These are phyloP conservation scores for Camelus dromedarius DNA, from an alignment of 2,113 vertebrate species.

Conservation along the genomic window DNA sequence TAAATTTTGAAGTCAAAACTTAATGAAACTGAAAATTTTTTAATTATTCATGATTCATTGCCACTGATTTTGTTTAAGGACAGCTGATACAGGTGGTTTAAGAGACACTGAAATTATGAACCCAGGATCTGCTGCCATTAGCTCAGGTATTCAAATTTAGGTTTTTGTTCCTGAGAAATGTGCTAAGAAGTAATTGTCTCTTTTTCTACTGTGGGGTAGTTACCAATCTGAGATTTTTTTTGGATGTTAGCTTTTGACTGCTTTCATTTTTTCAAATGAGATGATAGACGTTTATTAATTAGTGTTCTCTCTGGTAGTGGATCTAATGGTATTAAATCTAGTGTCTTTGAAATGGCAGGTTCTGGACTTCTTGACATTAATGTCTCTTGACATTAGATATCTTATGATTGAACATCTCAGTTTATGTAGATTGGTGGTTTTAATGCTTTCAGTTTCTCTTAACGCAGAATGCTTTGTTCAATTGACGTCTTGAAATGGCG, in stretches of 20 bases:
- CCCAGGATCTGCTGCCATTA: neutral
- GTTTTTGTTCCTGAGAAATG: neutral
- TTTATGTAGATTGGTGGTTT: neutral
- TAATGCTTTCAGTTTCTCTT: neutral
- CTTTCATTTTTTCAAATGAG: neutral
- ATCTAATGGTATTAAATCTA: neutral
- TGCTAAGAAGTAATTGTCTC: neutral
- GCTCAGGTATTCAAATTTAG: neutral
- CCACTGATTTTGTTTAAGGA: neutral
- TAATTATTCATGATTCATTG: neutral
- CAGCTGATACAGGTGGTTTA: neutral
- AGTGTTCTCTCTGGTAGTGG: neutral
- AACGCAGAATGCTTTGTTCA: neutral
- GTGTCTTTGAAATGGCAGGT: neutral
- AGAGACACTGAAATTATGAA: neutral
- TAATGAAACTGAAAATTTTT: neutral
- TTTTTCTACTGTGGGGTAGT: neutral
- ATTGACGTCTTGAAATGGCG: neutral
- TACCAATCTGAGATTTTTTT: conserved; percentile 30
- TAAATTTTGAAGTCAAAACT: neutral
- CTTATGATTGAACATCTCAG: neutral
- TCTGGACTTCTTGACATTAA: neutral
- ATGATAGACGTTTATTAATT: neutral
- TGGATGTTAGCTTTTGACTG: neutral
- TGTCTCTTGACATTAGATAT: neutral